Percentiles rank a stretch among this genome's conserved stretches.
These are phyloP conservation scores for Ispidina picta DNA, from an alignment of 2,797 vertebrate genomes.

Conservation along the genomic window DNA sequence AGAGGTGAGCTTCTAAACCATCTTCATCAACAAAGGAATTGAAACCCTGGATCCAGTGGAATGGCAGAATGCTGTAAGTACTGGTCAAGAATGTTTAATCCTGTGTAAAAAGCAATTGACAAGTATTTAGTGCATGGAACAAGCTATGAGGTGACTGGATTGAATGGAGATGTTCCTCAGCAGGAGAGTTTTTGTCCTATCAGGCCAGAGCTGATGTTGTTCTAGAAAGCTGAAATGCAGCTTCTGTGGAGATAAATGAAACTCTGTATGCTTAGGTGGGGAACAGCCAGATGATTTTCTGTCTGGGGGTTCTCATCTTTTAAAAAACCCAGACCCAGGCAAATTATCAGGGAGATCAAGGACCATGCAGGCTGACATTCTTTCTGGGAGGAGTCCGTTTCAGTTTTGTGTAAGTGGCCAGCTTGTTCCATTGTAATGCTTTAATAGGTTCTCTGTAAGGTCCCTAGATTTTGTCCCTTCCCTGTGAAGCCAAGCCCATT, in stretches of 20 bases:
- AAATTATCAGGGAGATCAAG: background rate
- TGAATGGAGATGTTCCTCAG: background rate
- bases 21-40: background rate
- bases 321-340: background rate
- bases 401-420: background rate
- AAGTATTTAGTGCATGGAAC: background rate
- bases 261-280: background rate
- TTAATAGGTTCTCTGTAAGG: background rate
- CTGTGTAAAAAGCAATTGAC: background rate
- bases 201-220: background rate
- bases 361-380: background rate
- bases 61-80: background rate
- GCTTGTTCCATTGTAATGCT: background rate
- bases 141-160: background rate
- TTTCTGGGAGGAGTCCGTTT: background rate
- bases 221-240: background rate
- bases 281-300: slow-evolving; percentile 36
- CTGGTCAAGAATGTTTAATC: background rate
- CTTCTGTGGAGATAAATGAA: slow-evolving; percentile 16
- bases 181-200: background rate
- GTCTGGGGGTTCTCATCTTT: background rate
- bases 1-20: background rate
- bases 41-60: background rate
- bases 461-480: background rate
- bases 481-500: background rate